phyloP scores from a whole-genome alignment of 2,888 invertebrate genomes.

The Eremobia ochroleuca region DNA sequence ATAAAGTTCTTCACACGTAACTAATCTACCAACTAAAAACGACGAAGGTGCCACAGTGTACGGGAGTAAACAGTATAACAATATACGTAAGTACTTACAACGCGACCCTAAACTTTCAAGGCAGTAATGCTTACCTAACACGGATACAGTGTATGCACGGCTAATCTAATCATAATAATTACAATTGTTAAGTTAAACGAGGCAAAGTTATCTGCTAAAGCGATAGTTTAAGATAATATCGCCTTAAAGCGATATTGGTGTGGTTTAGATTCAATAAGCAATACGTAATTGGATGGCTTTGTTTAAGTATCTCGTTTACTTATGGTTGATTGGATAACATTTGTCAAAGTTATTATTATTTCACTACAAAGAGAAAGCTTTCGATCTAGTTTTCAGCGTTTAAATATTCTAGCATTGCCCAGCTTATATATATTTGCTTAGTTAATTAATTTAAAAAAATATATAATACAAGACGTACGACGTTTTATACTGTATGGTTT shows the following conservation, averaged over 20 bases:
- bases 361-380: too few species aligned
- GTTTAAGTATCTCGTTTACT: background rate
- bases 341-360: background rate
- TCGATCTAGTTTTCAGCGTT: too few species aligned
- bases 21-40: background rate
- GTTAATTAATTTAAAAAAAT: too few species aligned
- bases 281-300: background rate
- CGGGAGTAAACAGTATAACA: background rate
- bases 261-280: background rate
- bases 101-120: conserved; percentile 35
- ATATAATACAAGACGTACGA: too few species aligned
- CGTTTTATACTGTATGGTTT: too few species aligned
- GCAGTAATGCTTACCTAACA: conserved; percentile 17
- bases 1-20: background rate
- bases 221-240: conserved; percentile 28
- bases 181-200: conserved; percentile 39
- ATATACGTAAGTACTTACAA: background rate
- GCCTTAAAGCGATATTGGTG: background rate
- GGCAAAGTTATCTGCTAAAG: conserved; percentile 26
- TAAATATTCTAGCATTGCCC: too few species aligned
- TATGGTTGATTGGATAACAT: background rate
- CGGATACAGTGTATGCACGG: conserved; percentile 43
- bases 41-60: background rate
- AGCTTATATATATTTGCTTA: too few species aligned
- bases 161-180: conserved; percentile 50